These are phyloP conservation scores for Hyperoplus lanceolatus DNA, from an alignment of 2,797 vertebrate genomes.

Conservation along the genomic window DNA sequence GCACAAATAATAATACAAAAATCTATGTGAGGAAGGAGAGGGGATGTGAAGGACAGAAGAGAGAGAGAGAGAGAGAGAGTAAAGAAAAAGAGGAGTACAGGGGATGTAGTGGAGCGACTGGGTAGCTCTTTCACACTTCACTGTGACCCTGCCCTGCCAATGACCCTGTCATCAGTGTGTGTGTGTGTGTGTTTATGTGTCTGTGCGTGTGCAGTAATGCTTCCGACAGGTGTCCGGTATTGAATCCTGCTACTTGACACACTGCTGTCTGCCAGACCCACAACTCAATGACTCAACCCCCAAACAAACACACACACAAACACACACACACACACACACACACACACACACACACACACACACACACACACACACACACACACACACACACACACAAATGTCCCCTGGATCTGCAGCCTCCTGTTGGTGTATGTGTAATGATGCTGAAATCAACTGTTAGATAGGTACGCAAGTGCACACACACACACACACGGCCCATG, in stretches of 20 bases:
- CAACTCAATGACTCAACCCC: neutral
- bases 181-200: conserved; percentile 25
- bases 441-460: too few species aligned
- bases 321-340: neutral
- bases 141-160: conserved; percentile 60
- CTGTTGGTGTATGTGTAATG: too few species aligned
- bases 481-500: too few species aligned
- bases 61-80: conserved; percentile 18
- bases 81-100: conserved; percentile 16
- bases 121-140: conserved; percentile 69
- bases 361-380: conserved; percentile 4
- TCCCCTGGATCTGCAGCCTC: too few species aligned
- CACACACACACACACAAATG: conserved; percentile 10
- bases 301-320: neutral
- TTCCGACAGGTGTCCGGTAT: conserved; percentile 63
- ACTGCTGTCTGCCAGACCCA: conserved; percentile 42
- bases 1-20: conserved; percentile 18
- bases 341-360: conserved; percentile 16
- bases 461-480: neutral
- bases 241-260: conserved; percentile 64
- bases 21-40: conserved; percentile 8
- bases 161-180: conserved; percentile 66
- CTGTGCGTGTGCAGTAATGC: conserved; percentile 26
- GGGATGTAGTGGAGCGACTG: conserved; percentile 58
- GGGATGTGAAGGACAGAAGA: conserved; percentile 16